phyloP scores from a whole-genome alignment of 1,140 invertebrate species.

The Drosophila guanche region DNA sequence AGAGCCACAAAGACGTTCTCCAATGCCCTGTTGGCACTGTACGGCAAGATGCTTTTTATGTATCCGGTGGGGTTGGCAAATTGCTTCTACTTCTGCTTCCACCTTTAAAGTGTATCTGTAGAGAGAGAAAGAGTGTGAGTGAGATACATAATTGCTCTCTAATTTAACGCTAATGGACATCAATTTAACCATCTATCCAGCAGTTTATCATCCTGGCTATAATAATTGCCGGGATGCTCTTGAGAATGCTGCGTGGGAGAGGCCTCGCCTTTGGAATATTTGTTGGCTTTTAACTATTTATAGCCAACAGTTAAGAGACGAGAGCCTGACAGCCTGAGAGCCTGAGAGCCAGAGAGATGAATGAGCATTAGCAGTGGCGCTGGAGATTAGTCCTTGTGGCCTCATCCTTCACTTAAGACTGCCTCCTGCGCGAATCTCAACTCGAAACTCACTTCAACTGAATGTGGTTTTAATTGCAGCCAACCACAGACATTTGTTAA shows the following conservation, averaged over 20 bases:
- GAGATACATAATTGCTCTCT: conserved; percentile 68
- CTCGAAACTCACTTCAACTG: no score
- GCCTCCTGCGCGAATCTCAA: no score
- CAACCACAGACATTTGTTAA: conserved; percentile 1
- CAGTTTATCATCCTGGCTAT: conserved; percentile 62
- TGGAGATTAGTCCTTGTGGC: conserved; percentile 5
- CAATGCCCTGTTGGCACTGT: conserved; percentile 10
- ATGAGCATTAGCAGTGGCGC: no score
- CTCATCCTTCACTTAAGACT: background rate
- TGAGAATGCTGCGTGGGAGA: conserved; percentile 30
- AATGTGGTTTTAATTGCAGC: background rate
- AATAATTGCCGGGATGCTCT: conserved; percentile 17
- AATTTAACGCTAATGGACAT: conserved; percentile 79
- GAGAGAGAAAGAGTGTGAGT: background rate
- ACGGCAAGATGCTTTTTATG: conserved; percentile 25
- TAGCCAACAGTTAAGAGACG: conserved; percentile 11
- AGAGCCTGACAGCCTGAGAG: conserved; percentile 3
- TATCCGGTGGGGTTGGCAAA: conserved; percentile 4
- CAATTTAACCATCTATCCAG: conserved; percentile 61
- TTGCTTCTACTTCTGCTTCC: conserved; percentile 1
- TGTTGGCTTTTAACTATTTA: conserved; percentile 28
- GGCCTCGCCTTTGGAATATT: conserved; percentile 2
- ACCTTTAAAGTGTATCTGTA: conserved; percentile 39
- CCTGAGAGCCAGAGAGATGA: no score
- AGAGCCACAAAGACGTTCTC: background rate